Base-by-base conservation (phyloP, 2,113 vertebrate genomes). In the Serranochromis macrocephalus region DNA sequence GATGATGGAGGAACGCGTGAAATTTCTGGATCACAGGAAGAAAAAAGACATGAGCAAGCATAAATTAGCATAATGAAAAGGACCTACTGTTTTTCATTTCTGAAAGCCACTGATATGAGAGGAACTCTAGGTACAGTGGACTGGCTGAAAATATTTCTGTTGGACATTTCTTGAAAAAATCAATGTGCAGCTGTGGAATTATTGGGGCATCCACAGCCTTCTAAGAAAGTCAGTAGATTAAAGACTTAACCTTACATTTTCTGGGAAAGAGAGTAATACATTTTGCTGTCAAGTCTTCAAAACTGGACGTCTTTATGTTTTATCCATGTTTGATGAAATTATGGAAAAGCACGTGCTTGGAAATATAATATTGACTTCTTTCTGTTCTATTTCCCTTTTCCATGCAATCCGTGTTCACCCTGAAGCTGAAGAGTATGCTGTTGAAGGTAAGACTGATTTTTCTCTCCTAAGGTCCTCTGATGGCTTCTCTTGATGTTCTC, bases 361-460 rank as follows among this genome's bases (percentile, higher is more conserved):
- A 63, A 11, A 79, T 38, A 5, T 80, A 24, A n/a, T 12, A 85
- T 66, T 80, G 86, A 3, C 38, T 55, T 88, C 58, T 86, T 33
- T 94, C 5, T 89, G 13, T 81, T 57, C 84, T 82, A 8, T 47
- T 54, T 84, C 58, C 54, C 24, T 87, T 83, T 79, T 80, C 14
- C 85, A 86, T 89, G 87, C 55, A 2, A 55, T 68, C 63, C 53
- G 6, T 42, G 42, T 24, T 88, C 87, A 79, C 61, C 68, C 49
- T 87, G 91, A 89, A 96, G 92, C 92, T 94, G 96, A 96, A 92
- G 96, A 97, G 87, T 96, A 95, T 89, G 93, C 91, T 47, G 95
- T 95, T 68, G 96, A 97, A 97, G 96, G 96, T 97, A 96, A 97
- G 96, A 85, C 88, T 21, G 78, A 93, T 84, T 85, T 85, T 94